Evolutionary conservation across 92 coral and sea anemone genomes (phyloP), one percentile per base, ranked within the genome.

Genomic region (Epizoanthus rinbou): DNA sequence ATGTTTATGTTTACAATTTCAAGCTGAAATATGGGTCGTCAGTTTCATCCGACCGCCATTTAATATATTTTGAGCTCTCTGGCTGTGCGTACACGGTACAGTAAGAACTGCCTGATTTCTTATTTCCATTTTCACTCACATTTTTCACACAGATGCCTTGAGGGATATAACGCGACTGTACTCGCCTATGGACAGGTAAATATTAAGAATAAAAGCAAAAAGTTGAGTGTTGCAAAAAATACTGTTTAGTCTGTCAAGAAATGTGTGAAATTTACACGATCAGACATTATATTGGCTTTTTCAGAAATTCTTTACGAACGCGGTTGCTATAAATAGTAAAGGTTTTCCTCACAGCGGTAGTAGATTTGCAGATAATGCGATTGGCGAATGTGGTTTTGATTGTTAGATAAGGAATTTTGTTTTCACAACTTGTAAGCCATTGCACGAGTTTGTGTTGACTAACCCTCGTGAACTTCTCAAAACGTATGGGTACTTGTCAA

Each of bases 111-210:
- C 64, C 71, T 78, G 82, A 78, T 60, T 78, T 78, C 82, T 60
- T 22, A 33, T 37, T 39, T 78, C 18, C 22, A 76, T 37, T 37
- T 37, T 28, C 31, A 28, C 31, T 76, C 70, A 60, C 53, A 74
- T 69, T 84, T 68, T 66, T 72, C 73, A 45, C 81, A 41, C 90
- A 97, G 99, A 76, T 97, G 99, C 81, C 84, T 97, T 22, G 99
- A 97, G 80, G 99, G 99, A 15, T 97, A 97, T 73, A 97, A 97
- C 64, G 99, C 99, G 10, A 97, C 99, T 14, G 99, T 97, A 19
- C 88, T 97, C 54, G 99, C 99, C 0, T 97, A 97, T 79, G 99
- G 99, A 53, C 99, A 97, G 98, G 99, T 94, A 90, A 60, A 57
- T 74, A 56, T 33, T 39, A 9, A 39, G 79, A 37, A 69, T 4